These are phyloP conservation scores for Nomada ferruginata DNA, from an alignment of 2,888 invertebrate genomes.

Conservation along the genomic window DNA sequence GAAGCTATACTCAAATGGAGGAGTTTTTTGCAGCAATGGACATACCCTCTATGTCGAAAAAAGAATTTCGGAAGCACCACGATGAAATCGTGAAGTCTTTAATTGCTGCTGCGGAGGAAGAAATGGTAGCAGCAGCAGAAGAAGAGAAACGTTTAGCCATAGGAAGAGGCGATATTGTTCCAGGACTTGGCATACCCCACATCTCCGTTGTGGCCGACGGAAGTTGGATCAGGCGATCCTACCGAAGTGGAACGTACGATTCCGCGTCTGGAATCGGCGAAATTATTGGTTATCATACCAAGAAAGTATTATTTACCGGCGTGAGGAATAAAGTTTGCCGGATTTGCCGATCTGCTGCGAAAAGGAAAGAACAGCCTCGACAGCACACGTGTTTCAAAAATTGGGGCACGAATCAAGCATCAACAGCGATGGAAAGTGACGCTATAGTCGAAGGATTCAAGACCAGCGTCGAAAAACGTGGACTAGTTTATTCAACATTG, in stretches of 20 bases:
- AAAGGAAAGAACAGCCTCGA: background rate
- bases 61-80: no score
- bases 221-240: background rate
- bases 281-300: background rate
- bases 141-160: no score
- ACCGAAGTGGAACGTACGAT: background rate
- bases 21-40: no score
- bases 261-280: background rate
- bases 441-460: background rate
- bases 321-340: background rate
- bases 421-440: background rate
- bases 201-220: background rate
- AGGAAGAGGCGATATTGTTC: background rate
- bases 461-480: constrained; percentile 3
- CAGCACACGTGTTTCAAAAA: background rate
- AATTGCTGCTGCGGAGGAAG: no score
- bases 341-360: background rate
- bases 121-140: no score
- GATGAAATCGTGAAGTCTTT: no score
- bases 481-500: background rate
- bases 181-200: background rate
- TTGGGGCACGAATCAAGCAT: background rate
- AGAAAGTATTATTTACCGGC: background rate
- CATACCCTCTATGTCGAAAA: no score
- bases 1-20: no score